Conservation (phyloP, 2,797 vertebrate genomes). For the Pipistrellus nathusii region DNA sequence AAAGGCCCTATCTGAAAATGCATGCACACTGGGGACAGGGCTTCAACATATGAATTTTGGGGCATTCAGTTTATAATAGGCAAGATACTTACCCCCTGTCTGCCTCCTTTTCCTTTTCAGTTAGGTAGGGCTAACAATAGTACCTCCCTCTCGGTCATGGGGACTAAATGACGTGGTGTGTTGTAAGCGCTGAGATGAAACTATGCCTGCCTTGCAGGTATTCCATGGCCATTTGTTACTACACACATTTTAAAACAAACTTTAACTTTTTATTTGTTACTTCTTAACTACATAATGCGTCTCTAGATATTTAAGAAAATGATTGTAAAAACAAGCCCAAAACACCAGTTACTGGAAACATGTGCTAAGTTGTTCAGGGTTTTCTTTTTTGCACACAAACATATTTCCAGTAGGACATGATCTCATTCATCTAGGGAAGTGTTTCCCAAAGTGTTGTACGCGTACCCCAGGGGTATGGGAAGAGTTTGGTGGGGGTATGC, state of each 20-base stretch:
- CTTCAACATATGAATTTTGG: background rate
- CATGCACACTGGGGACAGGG: background rate
- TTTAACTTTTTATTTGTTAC: background rate
- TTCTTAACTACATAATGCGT: background rate
- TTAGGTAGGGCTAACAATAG: background rate
- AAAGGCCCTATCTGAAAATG: background rate
- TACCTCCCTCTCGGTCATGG: background rate
- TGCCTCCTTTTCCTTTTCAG: background rate
- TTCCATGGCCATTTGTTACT: background rate
- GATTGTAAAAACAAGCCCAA: background rate
- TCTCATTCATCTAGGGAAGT: too few relatives aligned
- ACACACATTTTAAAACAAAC: background rate
- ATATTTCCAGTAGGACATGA: background rate
- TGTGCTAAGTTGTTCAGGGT: background rate
- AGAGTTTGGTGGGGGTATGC: too few relatives aligned
- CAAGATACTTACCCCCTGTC: background rate
- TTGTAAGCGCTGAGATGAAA: background rate
- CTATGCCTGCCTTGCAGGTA: background rate
- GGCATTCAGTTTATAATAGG: background rate
- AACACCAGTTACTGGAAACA: background rate
- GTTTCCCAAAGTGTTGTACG: too few relatives aligned
- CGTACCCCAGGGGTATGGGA: too few relatives aligned
- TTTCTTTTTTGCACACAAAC: background rate
- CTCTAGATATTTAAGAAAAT: slow-evolving; percentile 27
- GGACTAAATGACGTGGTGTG: background rate